Evolutionary conservation across 2,797 vertebrate genomes (phyloP), one percentile per base, ranked within the genome.

Genomic region (Oryzias dopingdopingensis): DNA sequence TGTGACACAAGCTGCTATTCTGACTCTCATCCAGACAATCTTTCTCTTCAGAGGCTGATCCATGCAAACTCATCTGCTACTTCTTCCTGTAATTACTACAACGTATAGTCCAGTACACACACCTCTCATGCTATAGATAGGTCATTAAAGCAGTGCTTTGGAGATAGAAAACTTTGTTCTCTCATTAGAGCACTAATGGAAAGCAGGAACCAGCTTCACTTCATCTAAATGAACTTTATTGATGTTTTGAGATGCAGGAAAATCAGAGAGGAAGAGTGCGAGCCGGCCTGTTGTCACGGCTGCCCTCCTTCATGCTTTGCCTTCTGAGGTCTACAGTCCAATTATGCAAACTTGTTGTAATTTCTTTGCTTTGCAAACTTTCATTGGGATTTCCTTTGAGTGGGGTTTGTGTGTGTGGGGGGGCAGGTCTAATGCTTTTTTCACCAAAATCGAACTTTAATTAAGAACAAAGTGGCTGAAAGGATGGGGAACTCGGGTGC

Each of bases 1-100:
- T 63, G 82, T 69, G 61, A 59, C 61, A 62, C 84, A 84, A 79
- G 82, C 87, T 89, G 84, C 80, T 82, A 47, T 42, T 67, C 54
- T 80, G 62, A 71, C 63, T 56, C 6, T 0, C 15, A 55, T 72
- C 69, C 64, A 66, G n/a, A 45, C 47, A 77, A 63, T 7, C 52
- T 70, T 65, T 72, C 62, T 63, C 65, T 75, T 84, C 65, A 76
- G 62, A 77, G 42, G 52, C 65, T 49, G 49, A 63, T 56, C 66
- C 43, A 54, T 49, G 42, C 43, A 62, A 51, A 29, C 59, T 62
- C 42, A 24, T 67, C 49, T 26, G 57, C 48, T 57, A 54, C 49
- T 56, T 2, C 23, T 56, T 2, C 23, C 43, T 62, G 40, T 65
- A 67, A 72, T 74, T 62, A 70, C 2, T 47, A 44, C 14, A 14